These are phyloP conservation scores for Globodera ellingtonae DNA, from an alignment of 1,140 invertebrate species.

Conservation along the genomic window DNA sequence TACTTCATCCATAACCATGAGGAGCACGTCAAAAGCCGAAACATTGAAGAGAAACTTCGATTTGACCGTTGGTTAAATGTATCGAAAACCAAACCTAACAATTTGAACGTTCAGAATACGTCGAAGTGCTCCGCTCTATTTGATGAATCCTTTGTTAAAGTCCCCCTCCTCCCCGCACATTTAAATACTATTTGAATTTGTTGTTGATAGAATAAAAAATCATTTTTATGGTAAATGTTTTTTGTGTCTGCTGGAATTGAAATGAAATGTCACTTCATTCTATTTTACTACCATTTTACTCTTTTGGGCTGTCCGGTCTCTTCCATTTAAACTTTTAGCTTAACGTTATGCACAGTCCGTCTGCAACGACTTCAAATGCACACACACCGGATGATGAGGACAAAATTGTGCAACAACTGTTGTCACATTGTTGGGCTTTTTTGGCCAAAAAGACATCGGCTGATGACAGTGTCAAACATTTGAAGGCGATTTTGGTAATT, in stretches of 20 bases:
- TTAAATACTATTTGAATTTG: neutral
- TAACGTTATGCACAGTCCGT: constrained; percentile 1
- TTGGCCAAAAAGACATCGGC: constrained; percentile 11
- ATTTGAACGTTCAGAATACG: constrained; percentile 36
- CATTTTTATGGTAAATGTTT: neutral
- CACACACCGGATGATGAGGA: neutral
- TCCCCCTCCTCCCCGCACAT: neutral
- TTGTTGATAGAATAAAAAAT: neutral
- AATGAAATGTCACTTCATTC: neutral
- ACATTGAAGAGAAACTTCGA: constrained; percentile 51
- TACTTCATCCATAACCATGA: constrained; percentile 58
- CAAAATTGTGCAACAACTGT: constrained; percentile 18
- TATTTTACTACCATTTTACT: neutral
- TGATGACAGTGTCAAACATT: constrained; percentile 12
- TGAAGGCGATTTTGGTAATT: constrained; percentile 25
- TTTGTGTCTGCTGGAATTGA: too few relatives aligned
- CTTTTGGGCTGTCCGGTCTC: neutral
- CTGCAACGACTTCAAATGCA: neutral
- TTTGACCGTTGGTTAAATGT: constrained; percentile 50
- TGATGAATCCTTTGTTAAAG: neutral
- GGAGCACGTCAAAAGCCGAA: constrained; percentile 55
- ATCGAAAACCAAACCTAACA: neutral
- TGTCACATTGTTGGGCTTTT: constrained; percentile 9
- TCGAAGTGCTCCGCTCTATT: constrained; percentile 31
- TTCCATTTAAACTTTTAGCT: neutral